These are phyloP conservation scores for Lysiphlebus fabarum DNA, from an alignment of 1,140 invertebrate species.

Conservation along the genomic window DNA sequence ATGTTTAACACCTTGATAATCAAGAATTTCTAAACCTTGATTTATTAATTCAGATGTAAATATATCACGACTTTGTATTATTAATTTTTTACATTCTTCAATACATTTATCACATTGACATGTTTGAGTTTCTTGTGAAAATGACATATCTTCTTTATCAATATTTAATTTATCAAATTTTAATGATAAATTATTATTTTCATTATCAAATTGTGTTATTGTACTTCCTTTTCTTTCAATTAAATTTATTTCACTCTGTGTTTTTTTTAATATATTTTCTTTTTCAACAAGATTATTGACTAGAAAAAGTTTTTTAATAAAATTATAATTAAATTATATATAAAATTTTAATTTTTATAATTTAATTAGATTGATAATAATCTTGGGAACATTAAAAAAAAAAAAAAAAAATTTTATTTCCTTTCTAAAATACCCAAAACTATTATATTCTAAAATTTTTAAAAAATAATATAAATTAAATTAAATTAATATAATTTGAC, in stretches of 20 bases:
- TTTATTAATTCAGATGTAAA: constrained; percentile 36
- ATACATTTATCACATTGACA: constrained; percentile 34
- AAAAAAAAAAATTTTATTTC: no score
- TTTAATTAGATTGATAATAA: no score
- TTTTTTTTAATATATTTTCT: constrained; percentile 17
- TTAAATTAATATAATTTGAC: not conserved
- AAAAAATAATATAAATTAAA: no score
- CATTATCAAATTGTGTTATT: constrained; percentile 19
- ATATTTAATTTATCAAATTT: constrained; percentile 36
- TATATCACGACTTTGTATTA: constrained; percentile 41
- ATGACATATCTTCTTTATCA: constrained; percentile 28
- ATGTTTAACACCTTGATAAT: constrained; percentile 49
- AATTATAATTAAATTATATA: no score
- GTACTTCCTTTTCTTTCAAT: constrained; percentile 18
- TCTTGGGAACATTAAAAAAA: no score
- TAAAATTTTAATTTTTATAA: no score
- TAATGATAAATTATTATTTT: constrained; percentile 31
- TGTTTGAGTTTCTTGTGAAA: constrained; percentile 35
- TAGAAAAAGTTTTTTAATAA: no score
- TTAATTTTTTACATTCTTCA: constrained; percentile 12
- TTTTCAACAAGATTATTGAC: no score
- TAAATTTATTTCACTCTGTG: constrained; percentile 33
- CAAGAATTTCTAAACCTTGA: constrained; percentile 42
- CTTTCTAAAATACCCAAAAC: not conserved
- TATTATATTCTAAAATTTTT: not conserved